Base-by-base conservation (phyloP, 2,888 invertebrate species). In the Eretmocerus hayati region DNA sequence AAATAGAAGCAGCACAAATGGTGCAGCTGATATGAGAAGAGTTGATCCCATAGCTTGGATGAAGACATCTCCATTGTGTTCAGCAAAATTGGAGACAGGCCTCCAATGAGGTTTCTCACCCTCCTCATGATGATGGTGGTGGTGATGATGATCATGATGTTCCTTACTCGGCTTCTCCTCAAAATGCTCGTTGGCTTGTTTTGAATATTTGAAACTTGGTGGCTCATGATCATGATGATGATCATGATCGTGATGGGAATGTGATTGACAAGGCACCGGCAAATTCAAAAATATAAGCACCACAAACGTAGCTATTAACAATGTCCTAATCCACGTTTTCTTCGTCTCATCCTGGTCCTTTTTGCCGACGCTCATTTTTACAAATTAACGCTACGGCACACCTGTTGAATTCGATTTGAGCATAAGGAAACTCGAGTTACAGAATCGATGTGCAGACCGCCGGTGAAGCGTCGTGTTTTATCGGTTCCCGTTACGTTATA, bases 11-110 rank as follows among this genome's bases (percentile, higher is more conserved):
- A 99, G 85, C 37, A 97, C 76, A 67, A 93, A 94, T 1, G 99
- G 99, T 5, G 92, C 93, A 46, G 90, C 84, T 69, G 96, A 96
- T 65, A 99, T 96, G 48, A 96, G 77, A 8, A 95, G 69, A 0
- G 99, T 99, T 2, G 97, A 90, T 21, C 83, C 83, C 63, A 95
- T 77, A 0, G 95, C 93, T 71, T 87, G 82, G 23, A 85, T 36
- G 33, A 69, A 59, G 6, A 72, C 64, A 57, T 59, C 66, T 35
- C 51, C 59, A 30, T 57, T 52, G 41, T 62, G 59, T 6, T 54
- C 53, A 2, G 50, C 5, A 22, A 37, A 53, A 36, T 46, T 19
- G 1, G 26, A 44, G 3, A 44, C n/a, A 16, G 42, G 43, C 42
- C 43, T 56, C 51, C 26, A 47, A 37, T 39, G 45, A 1, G 52